Percentiles rank a stretch among this genome's conserved stretches.
Conservation (phyloP, 2,113 vertebrate genomes). For the Ceuthmochares aereus region DNA sequence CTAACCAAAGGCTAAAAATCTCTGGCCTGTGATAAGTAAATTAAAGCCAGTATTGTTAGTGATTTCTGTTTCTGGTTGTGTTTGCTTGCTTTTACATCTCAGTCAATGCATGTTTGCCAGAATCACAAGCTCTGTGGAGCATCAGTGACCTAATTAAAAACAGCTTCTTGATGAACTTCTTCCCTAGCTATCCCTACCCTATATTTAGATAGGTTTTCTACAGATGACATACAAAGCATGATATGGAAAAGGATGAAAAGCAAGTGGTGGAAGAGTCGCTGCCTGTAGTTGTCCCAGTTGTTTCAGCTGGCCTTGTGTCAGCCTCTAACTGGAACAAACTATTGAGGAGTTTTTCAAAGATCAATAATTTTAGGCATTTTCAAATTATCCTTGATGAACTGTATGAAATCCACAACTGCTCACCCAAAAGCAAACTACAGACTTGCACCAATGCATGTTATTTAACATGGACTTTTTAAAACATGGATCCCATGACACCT, state of each 20-base stretch:
- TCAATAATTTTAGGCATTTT: conserved; percentile 32
- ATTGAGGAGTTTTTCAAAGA: conserved; percentile 47
- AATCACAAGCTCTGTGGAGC: conserved; percentile 1
- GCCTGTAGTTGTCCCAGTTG: not conserved
- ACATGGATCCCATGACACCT: conserved; percentile 11
- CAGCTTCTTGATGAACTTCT: conserved; percentile 38
- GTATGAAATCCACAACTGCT: conserved; percentile 9
- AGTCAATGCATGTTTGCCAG: not conserved
- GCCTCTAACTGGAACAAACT: not conserved
- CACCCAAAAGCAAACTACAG: not conserved
- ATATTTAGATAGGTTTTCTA: not conserved
- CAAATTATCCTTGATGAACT: conserved; percentile 58
- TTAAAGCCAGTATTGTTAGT: not conserved
- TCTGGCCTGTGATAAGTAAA: not conserved
- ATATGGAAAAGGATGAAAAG: conserved; percentile 15
- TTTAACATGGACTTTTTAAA: not conserved
- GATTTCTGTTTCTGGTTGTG: not conserved
- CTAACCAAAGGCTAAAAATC: not conserved
- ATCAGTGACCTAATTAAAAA: conserved; percentile 52
- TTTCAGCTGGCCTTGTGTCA: conserved; percentile 27
- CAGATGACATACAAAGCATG: not conserved
- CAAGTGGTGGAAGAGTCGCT: conserved; percentile 8
- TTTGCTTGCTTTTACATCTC: not conserved
- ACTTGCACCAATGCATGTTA: not conserved
- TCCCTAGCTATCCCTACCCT: not conserved